These are phyloP conservation scores for Candoia aspera DNA, from an alignment of 2,113 vertebrate species.

Conservation along the genomic window DNA sequence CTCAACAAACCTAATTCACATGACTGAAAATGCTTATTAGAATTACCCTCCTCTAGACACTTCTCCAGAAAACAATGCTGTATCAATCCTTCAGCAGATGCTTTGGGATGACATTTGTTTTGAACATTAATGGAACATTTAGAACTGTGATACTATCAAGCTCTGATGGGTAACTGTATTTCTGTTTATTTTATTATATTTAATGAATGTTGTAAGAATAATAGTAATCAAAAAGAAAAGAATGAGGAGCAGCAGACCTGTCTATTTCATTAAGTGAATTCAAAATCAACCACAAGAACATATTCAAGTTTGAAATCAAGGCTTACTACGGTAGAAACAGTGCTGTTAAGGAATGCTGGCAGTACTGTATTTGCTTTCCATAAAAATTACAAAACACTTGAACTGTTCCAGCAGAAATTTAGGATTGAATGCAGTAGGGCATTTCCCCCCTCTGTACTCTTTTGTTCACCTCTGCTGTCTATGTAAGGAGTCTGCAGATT, in stretches of 20 bases:
- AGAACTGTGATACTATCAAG: not conserved
- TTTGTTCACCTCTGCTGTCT: slow-evolving; percentile 13
- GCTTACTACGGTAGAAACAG: not conserved
- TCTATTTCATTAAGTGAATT: slow-evolving; percentile 9
- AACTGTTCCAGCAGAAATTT: slow-evolving; percentile 5
- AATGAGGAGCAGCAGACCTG: not conserved
- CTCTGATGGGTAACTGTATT: not conserved
- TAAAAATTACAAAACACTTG: slow-evolving; percentile 18
- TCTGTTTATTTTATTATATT: not conserved
- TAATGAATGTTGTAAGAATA: not conserved
- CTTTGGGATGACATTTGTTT: slow-evolving; percentile 18
- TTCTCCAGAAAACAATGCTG: not conserved
- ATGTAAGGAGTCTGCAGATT: slow-evolving; percentile 28
- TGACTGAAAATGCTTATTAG: not conserved
- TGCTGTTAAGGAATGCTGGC: not conserved
- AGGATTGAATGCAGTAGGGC: rapidly evolving
- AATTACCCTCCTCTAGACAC: not conserved
- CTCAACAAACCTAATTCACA: not conserved
- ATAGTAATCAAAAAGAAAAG: not conserved
- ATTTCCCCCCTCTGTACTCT: not conserved
- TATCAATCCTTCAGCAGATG: not conserved
- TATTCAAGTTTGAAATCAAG: slow-evolving; percentile 18
- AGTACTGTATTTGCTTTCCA: slow-evolving; percentile 36
- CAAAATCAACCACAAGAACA: slow-evolving; percentile 38
- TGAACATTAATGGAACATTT: slow-evolving; percentile 16